A percentile compares a stretch with the other conserved stretches of the same genome.
Conservation (phyloP, 35 echinoderm and acorn worm genomes). For the Amphiura filiformis region DNA sequence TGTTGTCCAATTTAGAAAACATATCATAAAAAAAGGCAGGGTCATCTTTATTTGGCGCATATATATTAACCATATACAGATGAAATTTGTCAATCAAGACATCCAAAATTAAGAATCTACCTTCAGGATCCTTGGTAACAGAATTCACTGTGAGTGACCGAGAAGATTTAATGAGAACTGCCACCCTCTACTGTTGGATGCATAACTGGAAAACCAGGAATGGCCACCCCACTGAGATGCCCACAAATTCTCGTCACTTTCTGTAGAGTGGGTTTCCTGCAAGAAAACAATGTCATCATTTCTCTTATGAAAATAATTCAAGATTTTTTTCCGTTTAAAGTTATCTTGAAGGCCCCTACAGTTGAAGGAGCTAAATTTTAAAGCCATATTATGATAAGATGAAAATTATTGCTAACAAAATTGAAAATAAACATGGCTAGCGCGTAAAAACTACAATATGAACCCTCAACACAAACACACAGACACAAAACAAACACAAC, state of each 20-base stretch:
- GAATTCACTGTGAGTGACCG: neutral
- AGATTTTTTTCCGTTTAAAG: neutral
- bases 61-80: neutral
- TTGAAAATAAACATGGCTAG: too few relatives aligned
- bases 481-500: too few relatives aligned
- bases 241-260: neutral
- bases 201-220: neutral
- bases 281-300: neutral
- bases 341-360: neutral
- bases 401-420: too few relatives aligned
- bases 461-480: too few relatives aligned
- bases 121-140: neutral
- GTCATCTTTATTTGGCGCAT: conserved; percentile 5
- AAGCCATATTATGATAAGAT: too few relatives aligned
- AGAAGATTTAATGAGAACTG: neutral
- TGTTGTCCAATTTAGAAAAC: conserved; percentile 4
- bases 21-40: neutral
- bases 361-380: neutral
- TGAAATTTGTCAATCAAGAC: neutral
- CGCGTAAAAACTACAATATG: too few relatives aligned
- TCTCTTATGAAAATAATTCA: neutral
- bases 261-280: neutral
- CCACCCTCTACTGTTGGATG: neutral
- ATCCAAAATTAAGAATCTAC: neutral
- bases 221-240: neutral